Base-by-base conservation (phyloP, 2,113 vertebrate species). In the Serranochromis macrocephalus region DNA sequence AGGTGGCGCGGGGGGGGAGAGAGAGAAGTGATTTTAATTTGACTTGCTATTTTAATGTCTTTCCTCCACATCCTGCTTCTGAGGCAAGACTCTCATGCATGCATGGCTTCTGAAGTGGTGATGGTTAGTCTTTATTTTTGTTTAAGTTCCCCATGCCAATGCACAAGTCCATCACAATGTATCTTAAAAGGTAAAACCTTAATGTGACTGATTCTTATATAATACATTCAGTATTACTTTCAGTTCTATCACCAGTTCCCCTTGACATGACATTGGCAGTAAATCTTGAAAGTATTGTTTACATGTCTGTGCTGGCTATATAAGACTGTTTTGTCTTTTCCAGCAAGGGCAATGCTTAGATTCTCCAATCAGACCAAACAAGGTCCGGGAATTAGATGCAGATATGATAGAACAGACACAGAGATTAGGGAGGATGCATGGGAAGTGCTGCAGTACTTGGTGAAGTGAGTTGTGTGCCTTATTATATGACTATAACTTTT, bases 251-350 rank as follows among this genome's bases (percentile, higher is more conserved):
- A 55, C 54, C n/a, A 16, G 84, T 79, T 93, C 91, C 90, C 93
- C 92, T 94, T 94, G 90, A 91, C 31, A 2, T 94, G 94, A 94
- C 93, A 93, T 93, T 94, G 89, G 83, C 81, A 81, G 10, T 54
- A 40, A 75, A 73, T 71, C 82, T 85, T 81, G 40, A 82, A 89
- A 88, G 29, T 83, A 49, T 33, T 85, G 49, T 92, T 84, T 86
- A 82, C 83, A 33, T 88, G 8, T 36, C 16, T 57, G 10, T 13
- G 49, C 31, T 75, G 55, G 24, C 9, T 47, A 38, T 68, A 68
- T 21, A 3, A 17, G 14, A 63, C 13, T 78, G 17, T 68, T 51
- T 10, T 13, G 19, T 11, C 13, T 33, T 63, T 31, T 80, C 88
- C 26, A 91, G 75, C 80, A 90, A 90, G 85, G 36, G 29, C 81